Evolutionary conservation across 2,888 invertebrate genomes (phyloP).

Genomic region (Phengaris arion): DNA sequence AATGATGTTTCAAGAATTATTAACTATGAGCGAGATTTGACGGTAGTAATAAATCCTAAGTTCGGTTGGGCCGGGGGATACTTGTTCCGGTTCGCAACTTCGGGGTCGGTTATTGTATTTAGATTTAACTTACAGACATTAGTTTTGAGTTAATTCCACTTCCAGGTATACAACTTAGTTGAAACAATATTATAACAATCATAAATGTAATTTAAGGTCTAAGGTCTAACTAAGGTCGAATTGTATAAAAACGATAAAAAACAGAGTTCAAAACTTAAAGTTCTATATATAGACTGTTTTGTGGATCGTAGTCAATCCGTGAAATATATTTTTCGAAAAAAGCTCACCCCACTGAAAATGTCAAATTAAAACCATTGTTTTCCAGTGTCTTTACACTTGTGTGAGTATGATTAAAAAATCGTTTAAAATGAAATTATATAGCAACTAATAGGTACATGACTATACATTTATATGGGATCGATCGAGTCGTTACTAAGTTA

Average conservation of each 20-base stretch:
- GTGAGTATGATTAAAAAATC: too few species aligned
- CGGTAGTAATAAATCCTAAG: constrained; percentile 62
- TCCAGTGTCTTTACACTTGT: too few species aligned
- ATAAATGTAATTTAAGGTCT: too few species aligned
- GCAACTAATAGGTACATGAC: constrained; percentile 26
- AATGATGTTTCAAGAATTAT: constrained; percentile 77
- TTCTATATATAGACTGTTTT: too few species aligned
- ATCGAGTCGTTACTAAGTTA: constrained; percentile 42
- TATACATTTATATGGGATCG: constrained; percentile 36
- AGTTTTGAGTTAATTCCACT: constrained; percentile 10
- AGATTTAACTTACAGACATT: constrained; percentile 31
- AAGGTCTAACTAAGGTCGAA: too few species aligned
- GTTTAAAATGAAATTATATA: constrained; percentile 10
- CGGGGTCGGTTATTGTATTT: constrained; percentile 58
- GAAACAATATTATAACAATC: too few species aligned
- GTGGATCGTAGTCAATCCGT: too few species aligned
- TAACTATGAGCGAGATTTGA: constrained; percentile 72
- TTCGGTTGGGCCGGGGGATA: constrained; percentile 62
- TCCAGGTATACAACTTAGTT: neutral
- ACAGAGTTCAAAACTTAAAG: too few species aligned
- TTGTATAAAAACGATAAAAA: too few species aligned
- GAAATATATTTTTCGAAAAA: too few species aligned
- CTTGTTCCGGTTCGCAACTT: constrained; percentile 69
- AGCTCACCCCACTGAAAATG: too few species aligned
- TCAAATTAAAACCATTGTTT: too few species aligned